Conservation (phyloP, 2,797 vertebrate genomes). For the Orestias chungarensis region DNA sequence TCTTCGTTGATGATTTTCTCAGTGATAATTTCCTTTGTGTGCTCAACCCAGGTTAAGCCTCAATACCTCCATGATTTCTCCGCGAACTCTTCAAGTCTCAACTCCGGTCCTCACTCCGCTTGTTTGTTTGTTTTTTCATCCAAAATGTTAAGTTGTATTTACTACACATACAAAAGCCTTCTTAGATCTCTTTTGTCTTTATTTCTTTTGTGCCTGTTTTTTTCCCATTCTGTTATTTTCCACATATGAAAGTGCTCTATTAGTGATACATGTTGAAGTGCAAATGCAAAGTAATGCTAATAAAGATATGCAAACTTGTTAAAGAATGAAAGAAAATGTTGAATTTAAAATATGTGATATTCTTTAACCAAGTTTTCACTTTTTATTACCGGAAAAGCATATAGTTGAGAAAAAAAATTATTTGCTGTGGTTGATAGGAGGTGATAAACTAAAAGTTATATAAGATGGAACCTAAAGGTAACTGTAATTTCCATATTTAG, state of each 20-base stretch:
- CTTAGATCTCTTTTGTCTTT: no score
- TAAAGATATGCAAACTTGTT: neutral
- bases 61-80: no score
- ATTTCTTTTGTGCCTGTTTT: neutral
- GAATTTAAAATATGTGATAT: neutral
- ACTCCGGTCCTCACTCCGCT: no score
- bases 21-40: no score
- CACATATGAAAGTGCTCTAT: neutral
- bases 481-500: constrained; percentile 17
- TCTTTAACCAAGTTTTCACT: constrained; percentile 2
- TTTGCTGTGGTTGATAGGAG: constrained; percentile 5
- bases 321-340: constrained; percentile 44
- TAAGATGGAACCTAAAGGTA: constrained; percentile 8
- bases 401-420: constrained; percentile 21
- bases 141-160: no score
- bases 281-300: neutral
- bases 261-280: neutral
- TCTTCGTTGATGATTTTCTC: no score
- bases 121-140: no score
- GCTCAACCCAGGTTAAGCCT: no score
- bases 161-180: no score
- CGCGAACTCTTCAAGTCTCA: no score
- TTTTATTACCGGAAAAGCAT: constrained; percentile 22
- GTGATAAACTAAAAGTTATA: constrained; percentile 2
- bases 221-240: neutral